Conservation (phyloP, 2,888 invertebrate genomes). For the Cetonia aurata region DNA sequence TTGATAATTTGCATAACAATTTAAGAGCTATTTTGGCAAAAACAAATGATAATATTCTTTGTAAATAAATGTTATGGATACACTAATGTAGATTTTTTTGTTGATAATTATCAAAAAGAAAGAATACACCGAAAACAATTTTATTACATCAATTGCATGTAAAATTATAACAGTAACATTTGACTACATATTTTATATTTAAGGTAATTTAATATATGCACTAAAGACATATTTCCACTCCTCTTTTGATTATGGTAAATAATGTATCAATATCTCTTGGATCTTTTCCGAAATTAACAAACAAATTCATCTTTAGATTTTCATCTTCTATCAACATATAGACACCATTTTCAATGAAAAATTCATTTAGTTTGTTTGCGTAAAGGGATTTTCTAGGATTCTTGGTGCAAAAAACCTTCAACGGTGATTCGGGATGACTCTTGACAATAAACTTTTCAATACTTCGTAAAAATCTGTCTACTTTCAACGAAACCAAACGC, state of each 20-base stretch:
- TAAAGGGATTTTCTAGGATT: conserved; percentile 34
- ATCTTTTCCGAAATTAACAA: conserved; percentile 51
- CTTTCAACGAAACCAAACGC: conserved; percentile 52
- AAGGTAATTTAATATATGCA: not conserved
- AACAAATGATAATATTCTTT: too few species aligned
- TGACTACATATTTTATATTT: too few species aligned
- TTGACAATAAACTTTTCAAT: conserved; percentile 55
- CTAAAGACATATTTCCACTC: conserved; percentile 43
- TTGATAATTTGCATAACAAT: too few species aligned
- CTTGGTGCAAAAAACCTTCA: conserved; percentile 58
- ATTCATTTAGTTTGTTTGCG: conserved; percentile 52
- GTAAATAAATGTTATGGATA: too few species aligned
- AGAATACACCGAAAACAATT: not conserved
- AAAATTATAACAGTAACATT: too few species aligned
- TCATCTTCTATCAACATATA: conserved; percentile 58
- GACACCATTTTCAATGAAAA: conserved; percentile 56
- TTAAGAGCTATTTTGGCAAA: too few species aligned
- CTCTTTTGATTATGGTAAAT: conserved; percentile 53
- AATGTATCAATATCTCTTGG: conserved; percentile 46
- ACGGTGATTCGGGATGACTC: conserved; percentile 58
- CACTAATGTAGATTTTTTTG: too few species aligned
- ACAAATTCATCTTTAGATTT: conserved; percentile 58
- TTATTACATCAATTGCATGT: too few species aligned
- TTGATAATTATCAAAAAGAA: too few species aligned
- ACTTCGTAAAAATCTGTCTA: conserved; percentile 56